Evolutionary conservation across 2,888 invertebrate species (phyloP), one percentile per base, ranked within the genome.

Genomic region (Anagyrus pseudococci): DNA sequence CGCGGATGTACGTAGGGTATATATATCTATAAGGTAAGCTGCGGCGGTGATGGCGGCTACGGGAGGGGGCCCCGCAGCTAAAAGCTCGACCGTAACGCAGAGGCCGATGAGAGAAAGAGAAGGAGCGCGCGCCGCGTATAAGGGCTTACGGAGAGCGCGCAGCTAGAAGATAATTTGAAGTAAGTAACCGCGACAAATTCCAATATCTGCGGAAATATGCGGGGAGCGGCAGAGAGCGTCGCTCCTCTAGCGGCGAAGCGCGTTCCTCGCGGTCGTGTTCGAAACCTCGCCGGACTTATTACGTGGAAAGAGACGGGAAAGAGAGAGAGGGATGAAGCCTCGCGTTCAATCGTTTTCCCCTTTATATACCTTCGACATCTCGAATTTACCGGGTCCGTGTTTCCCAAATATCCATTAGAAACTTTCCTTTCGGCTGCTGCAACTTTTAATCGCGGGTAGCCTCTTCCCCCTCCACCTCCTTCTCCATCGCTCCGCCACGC

Each of bases 151-250:
- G n/a, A 48, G n/a, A 44, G 40, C 75, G 73, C 74, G 72, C 71
- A 71, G 72, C 72, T 69, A 72, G 75, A 77, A 78, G 77, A 79
- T 79, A 79, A 80, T 79, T 77, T 76, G 77, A 76, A 76, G 79
- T 73, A 74, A 75, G 74, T 77, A 78, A 79, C 78, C 78, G 75
- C 77, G 77, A 79, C 77, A 78, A 80, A 79, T 79, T 80, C 79
- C 78, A 77, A 79, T 80, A 78, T 77, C 77, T 73, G 66, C 70
- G 74, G 79, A 78, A 79, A 78, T 78, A 80, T 79, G 79, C 76
- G 70, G 70, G 71, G 40, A 43, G 37, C 52, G 41, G 22, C 43
- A 33, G 46, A 26, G 40, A n/a, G 15, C 20, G 25, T 40, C 50
- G 52, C 72, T 72, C 72, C 72, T 71, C 70, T 70, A 23, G 17